Conservation (phyloP, 2,888 invertebrate genomes). For the Scaeva pyrastri region DNA sequence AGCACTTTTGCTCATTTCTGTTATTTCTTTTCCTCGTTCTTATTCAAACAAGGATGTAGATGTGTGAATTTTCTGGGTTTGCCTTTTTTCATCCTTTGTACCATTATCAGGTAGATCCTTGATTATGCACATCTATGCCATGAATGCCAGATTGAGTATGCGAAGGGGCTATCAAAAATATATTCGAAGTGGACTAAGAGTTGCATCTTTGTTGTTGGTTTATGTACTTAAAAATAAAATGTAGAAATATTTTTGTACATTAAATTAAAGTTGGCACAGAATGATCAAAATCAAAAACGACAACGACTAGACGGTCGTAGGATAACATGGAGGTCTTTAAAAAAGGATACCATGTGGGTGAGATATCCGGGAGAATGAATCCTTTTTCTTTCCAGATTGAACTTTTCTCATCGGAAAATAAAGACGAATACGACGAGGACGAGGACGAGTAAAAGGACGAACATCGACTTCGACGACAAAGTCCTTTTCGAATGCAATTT, state of each 20-base stretch:
- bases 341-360: slow-evolving; percentile 40
- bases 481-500: slow-evolving; percentile 37
- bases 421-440: background rate
- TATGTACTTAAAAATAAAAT: slow-evolving; percentile 5
- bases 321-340: background rate
- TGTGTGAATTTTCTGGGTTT: slow-evolving; percentile 1
- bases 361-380: slow-evolving; percentile 1
- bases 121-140: slow-evolving; percentile 46
- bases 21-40: background rate
- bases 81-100: slow-evolving; percentile 29
- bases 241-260: too few species aligned
- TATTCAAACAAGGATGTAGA: background rate
- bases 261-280: slow-evolving; percentile 48
- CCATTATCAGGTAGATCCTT: slow-evolving; percentile 51
- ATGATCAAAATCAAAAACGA: background rate
- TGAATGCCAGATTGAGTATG: slow-evolving; percentile 42
- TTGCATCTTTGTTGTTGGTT: background rate
- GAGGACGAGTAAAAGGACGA: too few species aligned
- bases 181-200: background rate
- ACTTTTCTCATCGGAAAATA: background rate
- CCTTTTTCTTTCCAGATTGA: slow-evolving; percentile 9
- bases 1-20: slow-evolving; percentile 25
- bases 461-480: background rate
- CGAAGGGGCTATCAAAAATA: too few species aligned
- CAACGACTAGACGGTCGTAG: slow-evolving; percentile 2